These are phyloP conservation scores for Hypena proboscidalis DNA, from an alignment of 2,888 invertebrate species.

Conservation along the genomic window DNA sequence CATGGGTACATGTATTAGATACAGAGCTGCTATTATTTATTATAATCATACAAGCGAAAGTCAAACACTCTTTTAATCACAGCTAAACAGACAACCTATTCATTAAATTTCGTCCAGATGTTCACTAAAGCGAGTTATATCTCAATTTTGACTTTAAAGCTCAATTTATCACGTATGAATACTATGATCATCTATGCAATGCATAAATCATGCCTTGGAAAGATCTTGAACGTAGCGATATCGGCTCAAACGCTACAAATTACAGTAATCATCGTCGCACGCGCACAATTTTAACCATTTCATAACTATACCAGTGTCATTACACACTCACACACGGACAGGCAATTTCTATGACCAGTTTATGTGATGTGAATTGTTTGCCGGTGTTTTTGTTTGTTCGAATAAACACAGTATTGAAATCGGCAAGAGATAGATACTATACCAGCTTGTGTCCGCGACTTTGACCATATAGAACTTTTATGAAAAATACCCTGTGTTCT, in stretches of 20 bases:
- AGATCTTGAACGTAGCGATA: slow-evolving; percentile 55
- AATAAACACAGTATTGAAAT: not conserved
- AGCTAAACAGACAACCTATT: slow-evolving; percentile 26
- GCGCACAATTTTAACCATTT: slow-evolving; percentile 56
- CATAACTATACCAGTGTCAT: slow-evolving; percentile 55
- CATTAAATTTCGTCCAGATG: slow-evolving; percentile 38
- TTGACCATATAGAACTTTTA: too few species aligned
- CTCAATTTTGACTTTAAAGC: slow-evolving; percentile 42
- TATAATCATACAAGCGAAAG: slow-evolving; percentile 24
- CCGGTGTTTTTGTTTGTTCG: slow-evolving; percentile 9
- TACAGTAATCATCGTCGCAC: slow-evolving; percentile 60
- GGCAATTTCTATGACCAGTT: slow-evolving; percentile 20
- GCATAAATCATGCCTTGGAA: slow-evolving; percentile 52
- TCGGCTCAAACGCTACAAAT: slow-evolving; percentile 57
- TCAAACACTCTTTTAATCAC: slow-evolving; percentile 24
- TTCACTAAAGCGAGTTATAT: slow-evolving; percentile 39
- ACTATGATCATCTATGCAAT: slow-evolving; percentile 42
- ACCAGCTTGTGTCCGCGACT: too few species aligned
- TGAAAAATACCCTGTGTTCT: too few species aligned
- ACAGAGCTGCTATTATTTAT: too few species aligned
- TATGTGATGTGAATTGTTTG: slow-evolving; percentile 12
- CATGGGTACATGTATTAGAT: too few species aligned
- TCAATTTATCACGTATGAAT: slow-evolving; percentile 41
- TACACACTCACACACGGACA: slow-evolving; percentile 35
- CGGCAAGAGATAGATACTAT: too few species aligned